Conservation (phyloP, 2,113 vertebrate species). For the Silurus asotus region DNA sequence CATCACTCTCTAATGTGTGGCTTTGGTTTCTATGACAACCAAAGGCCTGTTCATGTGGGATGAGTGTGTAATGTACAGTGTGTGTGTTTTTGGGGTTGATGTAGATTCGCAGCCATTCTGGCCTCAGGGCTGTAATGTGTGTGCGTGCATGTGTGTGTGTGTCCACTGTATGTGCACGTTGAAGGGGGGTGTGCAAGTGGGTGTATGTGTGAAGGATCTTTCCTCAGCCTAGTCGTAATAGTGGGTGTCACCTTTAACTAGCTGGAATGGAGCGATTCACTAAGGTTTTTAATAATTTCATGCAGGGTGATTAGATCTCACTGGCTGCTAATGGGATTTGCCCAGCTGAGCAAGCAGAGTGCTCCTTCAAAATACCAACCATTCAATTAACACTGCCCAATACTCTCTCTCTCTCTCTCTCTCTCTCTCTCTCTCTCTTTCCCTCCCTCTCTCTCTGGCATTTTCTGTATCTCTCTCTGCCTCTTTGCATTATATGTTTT, state of each 20-base stretch:
- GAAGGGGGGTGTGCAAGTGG: not conserved
- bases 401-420: not conserved
- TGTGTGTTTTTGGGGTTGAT: constrained; percentile 29
- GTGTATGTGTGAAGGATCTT: constrained; percentile 1
- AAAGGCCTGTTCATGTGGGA: constrained; percentile 27
- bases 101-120: constrained; percentile 29
- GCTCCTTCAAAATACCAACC: constrained; percentile 58
- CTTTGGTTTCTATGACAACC: constrained; percentile 63
- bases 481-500: not conserved
- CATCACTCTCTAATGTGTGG: constrained; percentile 38
- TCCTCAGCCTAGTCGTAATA: constrained; percentile 19
- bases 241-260: constrained; percentile 40
- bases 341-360: constrained; percentile 60
- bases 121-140: not conserved
- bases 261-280: constrained; percentile 59
- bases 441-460: constrained; percentile 1
- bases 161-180: not conserved
- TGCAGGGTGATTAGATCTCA: constrained; percentile 72
- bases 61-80: constrained; percentile 23
- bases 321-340: constrained; percentile 65
- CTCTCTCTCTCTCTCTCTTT: constrained; percentile 4
- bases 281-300: constrained; percentile 72
- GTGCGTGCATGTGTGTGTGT: not conserved
- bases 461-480: not conserved
- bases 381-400: constrained; percentile 65